A percentile compares a stretch with the other conserved stretches of the same genome.
Conservation (phyloP, 2,888 invertebrate species). For the Agrotis clavis region DNA sequence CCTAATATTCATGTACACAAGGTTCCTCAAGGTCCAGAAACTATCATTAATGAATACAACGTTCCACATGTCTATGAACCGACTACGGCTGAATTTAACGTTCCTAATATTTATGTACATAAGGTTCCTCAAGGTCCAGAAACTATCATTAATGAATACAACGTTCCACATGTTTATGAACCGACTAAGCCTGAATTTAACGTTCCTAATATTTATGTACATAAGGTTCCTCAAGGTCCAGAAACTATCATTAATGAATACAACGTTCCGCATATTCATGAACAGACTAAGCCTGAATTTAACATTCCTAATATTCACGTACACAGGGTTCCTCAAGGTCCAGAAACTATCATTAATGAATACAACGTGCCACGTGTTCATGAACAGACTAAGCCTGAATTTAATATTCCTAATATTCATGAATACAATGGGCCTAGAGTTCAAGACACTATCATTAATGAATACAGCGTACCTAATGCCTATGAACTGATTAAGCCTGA, state of each 20-base stretch:
- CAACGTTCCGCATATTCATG: not conserved
- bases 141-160: no score
- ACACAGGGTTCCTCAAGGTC: not conserved
- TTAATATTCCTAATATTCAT: not conserved
- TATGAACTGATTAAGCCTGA: not conserved
- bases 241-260: not conserved
- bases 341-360: slow-evolving; percentile 12
- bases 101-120: no score
- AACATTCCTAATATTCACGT: not conserved
- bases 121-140: no score
- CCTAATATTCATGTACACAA: slow-evolving; percentile 15
- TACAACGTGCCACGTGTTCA: not conserved
- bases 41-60: not conserved
- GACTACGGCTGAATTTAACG: no score
- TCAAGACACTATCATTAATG: not conserved
- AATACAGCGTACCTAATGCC: no score
- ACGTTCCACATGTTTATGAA: no score
- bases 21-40: not conserved
- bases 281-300: not conserved
- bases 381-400: not conserved
- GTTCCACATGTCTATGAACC: no score
- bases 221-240: no score
- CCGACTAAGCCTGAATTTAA: no score
- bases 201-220: no score
- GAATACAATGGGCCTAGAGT: slow-evolving; percentile 2